A percentile compares a stretch with the other conserved stretches of the same genome.
Conservation (phyloP, 2,113 vertebrate genomes). For the Andinoacara biseriatus region DNA sequence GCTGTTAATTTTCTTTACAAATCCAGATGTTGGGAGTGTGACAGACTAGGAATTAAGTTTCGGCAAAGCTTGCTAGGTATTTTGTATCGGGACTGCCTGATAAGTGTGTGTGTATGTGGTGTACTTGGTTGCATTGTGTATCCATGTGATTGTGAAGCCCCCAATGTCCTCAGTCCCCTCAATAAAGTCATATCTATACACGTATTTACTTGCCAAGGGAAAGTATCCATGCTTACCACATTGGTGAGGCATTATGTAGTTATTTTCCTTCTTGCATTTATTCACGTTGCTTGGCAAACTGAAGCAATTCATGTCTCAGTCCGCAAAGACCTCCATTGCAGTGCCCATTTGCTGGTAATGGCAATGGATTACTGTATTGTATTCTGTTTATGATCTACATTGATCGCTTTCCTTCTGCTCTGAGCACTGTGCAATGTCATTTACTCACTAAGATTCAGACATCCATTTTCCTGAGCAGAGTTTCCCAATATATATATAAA, state of each 20-base stretch:
- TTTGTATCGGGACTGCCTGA: conserved; percentile 23
- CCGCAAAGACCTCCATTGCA: conserved; percentile 58
- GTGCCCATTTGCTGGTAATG: conserved; percentile 75
- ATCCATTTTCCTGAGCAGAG: conserved; percentile 61
- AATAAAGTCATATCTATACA: conserved; percentile 7
- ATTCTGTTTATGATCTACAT: conserved; percentile 80
- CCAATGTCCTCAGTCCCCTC: not conserved
- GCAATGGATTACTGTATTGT: conserved; percentile 78
- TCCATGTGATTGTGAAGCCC: not conserved
- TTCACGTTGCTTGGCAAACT: conserved; percentile 52
- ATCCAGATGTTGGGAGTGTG: conserved; percentile 77
- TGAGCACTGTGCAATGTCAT: conserved; percentile 64
- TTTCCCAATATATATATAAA: conserved; percentile 44
- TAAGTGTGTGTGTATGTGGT: conserved; percentile 10
- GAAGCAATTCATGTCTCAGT: conserved; percentile 53
- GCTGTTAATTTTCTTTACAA: conserved; percentile 69
- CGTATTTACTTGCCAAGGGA: not conserved
- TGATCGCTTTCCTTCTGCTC: conserved; percentile 67
- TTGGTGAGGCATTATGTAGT: conserved; percentile 12
- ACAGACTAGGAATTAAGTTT: conserved; percentile 58
- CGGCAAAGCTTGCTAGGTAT: conserved; percentile 45
- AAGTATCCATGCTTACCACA: not conserved
- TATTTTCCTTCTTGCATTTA: conserved; percentile 25
- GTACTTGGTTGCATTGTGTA: not conserved
- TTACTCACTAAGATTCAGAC: conserved; percentile 55